phyloP scores from a whole-genome alignment of 2,797 vertebrate genomes.

The Notamacropus eugenii region DNA sequence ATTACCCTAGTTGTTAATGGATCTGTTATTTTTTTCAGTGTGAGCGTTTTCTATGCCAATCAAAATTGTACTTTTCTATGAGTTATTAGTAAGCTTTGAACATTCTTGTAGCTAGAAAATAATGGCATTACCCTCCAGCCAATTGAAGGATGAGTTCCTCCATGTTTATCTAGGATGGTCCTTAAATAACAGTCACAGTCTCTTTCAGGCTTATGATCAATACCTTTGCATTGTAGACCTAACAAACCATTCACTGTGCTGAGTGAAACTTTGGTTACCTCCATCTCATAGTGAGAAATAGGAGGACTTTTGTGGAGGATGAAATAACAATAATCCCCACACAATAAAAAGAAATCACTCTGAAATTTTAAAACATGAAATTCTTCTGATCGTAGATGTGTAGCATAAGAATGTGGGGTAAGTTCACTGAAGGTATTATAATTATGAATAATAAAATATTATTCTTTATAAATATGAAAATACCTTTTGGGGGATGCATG shows the following conservation, averaged over 20 bases:
- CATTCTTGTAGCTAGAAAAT: not conserved
- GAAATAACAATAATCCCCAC: not conserved
- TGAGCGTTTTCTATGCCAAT: not conserved
- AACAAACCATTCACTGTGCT: not conserved
- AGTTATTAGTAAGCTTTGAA: not conserved
- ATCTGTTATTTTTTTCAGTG: not conserved
- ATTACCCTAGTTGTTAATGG: not conserved
- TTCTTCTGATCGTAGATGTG: slow-evolving; percentile 27
- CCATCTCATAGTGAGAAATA: not conserved
- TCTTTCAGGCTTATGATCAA: not conserved
- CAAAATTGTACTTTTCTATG: not conserved
- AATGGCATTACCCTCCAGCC: not conserved
- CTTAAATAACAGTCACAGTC: not conserved
- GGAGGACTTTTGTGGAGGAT: not conserved
- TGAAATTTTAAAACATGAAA: slow-evolving; percentile 57
- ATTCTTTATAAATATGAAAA: not conserved
- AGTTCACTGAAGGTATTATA: slow-evolving; percentile 37
- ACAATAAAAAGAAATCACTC: slow-evolving; percentile 50
- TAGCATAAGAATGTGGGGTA: slow-evolving; percentile 36
- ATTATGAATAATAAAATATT: slow-evolving; percentile 40
- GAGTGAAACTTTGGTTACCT: not conserved
- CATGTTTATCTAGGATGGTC: not conserved
- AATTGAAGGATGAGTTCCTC: not conserved
- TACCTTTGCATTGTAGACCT: not conserved
- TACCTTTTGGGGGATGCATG: not conserved